Base-by-base conservation (phyloP, 2,888 invertebrate species). In the Cantharis rustica region DNA sequence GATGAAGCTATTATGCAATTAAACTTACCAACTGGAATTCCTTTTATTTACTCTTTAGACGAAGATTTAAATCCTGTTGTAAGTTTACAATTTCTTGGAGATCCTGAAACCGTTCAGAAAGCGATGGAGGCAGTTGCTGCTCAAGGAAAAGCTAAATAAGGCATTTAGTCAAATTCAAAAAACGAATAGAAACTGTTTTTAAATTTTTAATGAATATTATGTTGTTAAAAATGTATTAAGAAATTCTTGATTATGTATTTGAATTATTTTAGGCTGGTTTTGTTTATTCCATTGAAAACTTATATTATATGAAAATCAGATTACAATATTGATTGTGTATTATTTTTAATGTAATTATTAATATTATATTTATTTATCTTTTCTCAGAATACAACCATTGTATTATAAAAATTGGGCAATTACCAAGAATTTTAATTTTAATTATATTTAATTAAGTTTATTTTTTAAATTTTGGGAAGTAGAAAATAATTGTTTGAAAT, bases 11-110 rank as follows among this genome's bases (percentile, higher is more conserved):
- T 95, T 70, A 94, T 94, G 92, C 91, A 91, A 77, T 88, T 95
- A 73, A 95, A 95, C 87, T 89, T 95, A 73, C 95, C 95, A 0
- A 95, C 95, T 78, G 94, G 95, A 75, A 95, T 95, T 85, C 95
- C 95, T 69, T 94, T 95, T 84, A 93, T 94, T 0, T 95, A 95
- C 83, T 93, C 94, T 83, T 89, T 95, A 81, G 93, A 95, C 85
- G 92, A 92, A 76, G 87, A 92, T 83, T 89, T 94, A 86, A 91
- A 93, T 80, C 93, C 94, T 0, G 90, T 93, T 0, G 91, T 91
- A 27, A 92, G 93, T 20, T 91, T 94, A 91, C 90, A 92, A 82
- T 95, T 95, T 88, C 90, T 95, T 70, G 95, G 95, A 0, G 97
- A 95, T 83, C 93, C 93, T 81, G 93, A 94, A 86, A 94, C 94